phyloP scores from a whole-genome alignment of 2,888 invertebrate species.

The Pecten maximus region DNA sequence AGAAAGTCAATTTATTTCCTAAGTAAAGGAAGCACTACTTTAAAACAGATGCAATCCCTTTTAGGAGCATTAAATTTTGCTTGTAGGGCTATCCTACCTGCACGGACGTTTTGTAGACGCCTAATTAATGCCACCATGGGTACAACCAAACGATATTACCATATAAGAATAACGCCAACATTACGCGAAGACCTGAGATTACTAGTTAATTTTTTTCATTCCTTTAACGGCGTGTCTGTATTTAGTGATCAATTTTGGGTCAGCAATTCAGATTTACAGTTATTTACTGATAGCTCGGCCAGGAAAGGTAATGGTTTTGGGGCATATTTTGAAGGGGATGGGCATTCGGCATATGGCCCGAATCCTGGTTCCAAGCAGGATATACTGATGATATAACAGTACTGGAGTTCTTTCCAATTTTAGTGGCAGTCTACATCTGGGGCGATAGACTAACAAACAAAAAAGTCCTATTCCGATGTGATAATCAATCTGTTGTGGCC shows the following conservation, averaged over 20 bases:
- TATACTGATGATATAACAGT: background rate
- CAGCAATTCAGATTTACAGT: background rate
- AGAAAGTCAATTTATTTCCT: too few species aligned
- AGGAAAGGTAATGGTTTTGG: conserved; percentile 36
- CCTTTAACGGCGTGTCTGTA: conserved; percentile 48
- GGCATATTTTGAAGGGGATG: background rate
- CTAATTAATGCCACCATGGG: too few species aligned
- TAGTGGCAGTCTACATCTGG: conserved; percentile 51
- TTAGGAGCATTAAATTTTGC: too few species aligned
- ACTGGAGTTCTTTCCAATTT: background rate
- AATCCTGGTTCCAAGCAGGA: background rate
- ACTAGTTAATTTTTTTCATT: conserved; percentile 46
- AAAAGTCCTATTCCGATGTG: conserved; percentile 44
- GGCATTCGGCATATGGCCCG: too few species aligned
- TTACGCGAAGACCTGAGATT: conserved; percentile 46
- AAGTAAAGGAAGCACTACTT: too few species aligned
- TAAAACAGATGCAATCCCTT: too few species aligned
- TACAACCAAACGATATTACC: too few species aligned
- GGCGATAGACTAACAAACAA: conserved; percentile 42
- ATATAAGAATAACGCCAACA: too few species aligned
- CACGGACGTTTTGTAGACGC: too few species aligned
- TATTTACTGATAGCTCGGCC: conserved; percentile 39
- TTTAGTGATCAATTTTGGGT: conserved; percentile 50
- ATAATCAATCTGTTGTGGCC: conserved; percentile 48
- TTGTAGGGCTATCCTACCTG: too few species aligned